These are phyloP conservation scores for Octomys mimax DNA, from an alignment of 2,797 vertebrate species.

Conservation along the genomic window DNA sequence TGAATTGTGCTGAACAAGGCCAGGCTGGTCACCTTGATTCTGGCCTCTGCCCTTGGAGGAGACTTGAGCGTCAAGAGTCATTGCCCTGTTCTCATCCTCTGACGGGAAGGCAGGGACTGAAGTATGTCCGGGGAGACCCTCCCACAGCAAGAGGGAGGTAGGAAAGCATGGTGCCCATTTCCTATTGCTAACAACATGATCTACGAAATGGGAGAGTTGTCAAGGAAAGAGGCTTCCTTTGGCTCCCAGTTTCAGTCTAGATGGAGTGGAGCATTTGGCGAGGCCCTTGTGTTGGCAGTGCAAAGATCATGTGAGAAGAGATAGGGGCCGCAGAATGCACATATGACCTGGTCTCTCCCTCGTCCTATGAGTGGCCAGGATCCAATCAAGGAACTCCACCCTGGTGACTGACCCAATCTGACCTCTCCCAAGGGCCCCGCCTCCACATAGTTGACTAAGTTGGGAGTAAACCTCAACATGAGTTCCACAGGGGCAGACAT, in stretches of 20 bases:
- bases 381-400: not conserved
- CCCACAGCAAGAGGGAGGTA: not conserved
- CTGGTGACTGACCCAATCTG: too few species aligned
- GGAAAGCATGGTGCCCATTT: not conserved
- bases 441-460: not conserved
- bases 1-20: not conserved
- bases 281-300: not conserved
- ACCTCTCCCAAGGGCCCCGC: not conserved
- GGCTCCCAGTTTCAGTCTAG: not conserved
- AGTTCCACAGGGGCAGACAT: not conserved
- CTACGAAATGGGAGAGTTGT: too few species aligned
- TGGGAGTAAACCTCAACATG: not conserved
- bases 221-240: not conserved
- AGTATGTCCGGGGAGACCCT: not conserved
- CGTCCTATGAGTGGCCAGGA: not conserved
- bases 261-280: not conserved
- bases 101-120: not conserved
- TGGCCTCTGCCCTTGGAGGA: not conserved
- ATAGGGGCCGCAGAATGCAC: fast-evolving
- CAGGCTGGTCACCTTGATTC: not conserved
- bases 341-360: not conserved
- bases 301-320: not conserved
- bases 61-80: not conserved
- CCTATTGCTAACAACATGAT: not conserved
- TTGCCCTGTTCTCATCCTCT: not conserved